Evolutionary conservation across 2,888 invertebrate species (phyloP).

Genomic region (Epirrita christyi): DNA sequence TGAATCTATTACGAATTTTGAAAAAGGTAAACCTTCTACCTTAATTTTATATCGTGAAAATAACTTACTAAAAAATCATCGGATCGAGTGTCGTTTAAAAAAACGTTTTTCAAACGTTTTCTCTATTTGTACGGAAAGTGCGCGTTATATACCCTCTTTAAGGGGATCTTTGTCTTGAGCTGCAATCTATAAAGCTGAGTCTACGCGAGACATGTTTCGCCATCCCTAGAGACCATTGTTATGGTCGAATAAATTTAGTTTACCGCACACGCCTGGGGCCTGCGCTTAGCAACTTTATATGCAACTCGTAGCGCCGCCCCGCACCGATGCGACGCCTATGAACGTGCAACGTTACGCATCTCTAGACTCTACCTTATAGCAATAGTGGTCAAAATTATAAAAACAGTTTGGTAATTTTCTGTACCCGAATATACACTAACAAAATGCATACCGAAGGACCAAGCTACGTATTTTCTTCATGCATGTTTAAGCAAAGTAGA

Average conservation of each 20-base stretch:
- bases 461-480: slow-evolving; percentile 49
- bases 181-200: slow-evolving; percentile 50
- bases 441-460: slow-evolving; percentile 51
- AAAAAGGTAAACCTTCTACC: too few species aligned
- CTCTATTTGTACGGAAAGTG: too few species aligned
- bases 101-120: too few species aligned
- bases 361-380: slow-evolving; percentile 21
- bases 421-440: slow-evolving; percentile 19
- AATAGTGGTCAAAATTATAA: slow-evolving; percentile 19
- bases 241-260: slow-evolving; percentile 70
- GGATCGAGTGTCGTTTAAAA: too few species aligned
- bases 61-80: too few species aligned
- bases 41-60: too few species aligned
- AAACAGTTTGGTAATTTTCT: slow-evolving; percentile 18
- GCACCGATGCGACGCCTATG: slow-evolving; percentile 24
- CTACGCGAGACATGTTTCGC: slow-evolving; percentile 49
- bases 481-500: slow-evolving; percentile 48
- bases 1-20: too few species aligned
- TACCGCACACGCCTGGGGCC: slow-evolving; percentile 56
- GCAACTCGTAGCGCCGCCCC: slow-evolving; percentile 22
- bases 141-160: too few species aligned
- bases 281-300: slow-evolving; percentile 67
- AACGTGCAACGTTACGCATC: slow-evolving; percentile 13
- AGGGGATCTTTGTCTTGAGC: slow-evolving; percentile 28
- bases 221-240: slow-evolving; percentile 58